These are phyloP conservation scores for Diogma glabrata DNA, from an alignment of 2,888 invertebrate genomes.

Conservation along the genomic window DNA sequence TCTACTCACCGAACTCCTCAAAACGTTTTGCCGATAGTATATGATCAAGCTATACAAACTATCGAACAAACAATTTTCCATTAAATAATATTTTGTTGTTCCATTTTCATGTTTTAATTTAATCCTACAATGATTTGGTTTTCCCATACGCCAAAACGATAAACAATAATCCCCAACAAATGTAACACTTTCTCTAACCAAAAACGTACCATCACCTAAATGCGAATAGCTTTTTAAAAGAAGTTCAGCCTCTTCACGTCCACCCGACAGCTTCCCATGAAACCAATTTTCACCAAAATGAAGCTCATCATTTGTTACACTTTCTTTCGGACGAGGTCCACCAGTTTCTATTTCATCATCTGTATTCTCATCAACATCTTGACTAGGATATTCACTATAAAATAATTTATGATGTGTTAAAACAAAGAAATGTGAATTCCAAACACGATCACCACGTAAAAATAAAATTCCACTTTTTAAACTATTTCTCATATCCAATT, in stretches of 20 bases:
- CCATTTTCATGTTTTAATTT: slow-evolving; percentile 81
- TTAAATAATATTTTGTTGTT: slow-evolving; percentile 78
- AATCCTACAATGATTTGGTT: slow-evolving; percentile 85
- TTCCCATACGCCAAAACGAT: slow-evolving; percentile 84
- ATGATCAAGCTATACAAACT: slow-evolving; percentile 85
- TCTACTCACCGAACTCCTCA: slow-evolving; percentile 77
- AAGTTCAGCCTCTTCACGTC: slow-evolving; percentile 63
- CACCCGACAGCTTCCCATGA: slow-evolving; percentile 73
- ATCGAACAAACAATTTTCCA: slow-evolving; percentile 80
- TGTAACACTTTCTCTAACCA: slow-evolving; percentile 88
- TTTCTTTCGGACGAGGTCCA: slow-evolving; percentile 45
- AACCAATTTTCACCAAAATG: slow-evolving; percentile 93
- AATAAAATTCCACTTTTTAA: slow-evolving; percentile 84
- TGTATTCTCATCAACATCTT: slow-evolving; percentile 45
- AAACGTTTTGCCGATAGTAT: slow-evolving; percentile 74
- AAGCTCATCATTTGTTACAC: slow-evolving; percentile 72
- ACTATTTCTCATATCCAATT: slow-evolving; percentile 62
- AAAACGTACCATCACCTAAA: slow-evolving; percentile 82
- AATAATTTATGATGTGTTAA: slow-evolving; percentile 78
- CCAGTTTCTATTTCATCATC: slow-evolving; percentile 44
- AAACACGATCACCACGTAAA: slow-evolving; percentile 72
- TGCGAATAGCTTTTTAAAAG: slow-evolving; percentile 59
- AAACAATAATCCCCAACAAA: slow-evolving; percentile 93
- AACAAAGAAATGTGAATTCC: slow-evolving; percentile 91
- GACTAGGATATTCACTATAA: slow-evolving; percentile 45